These are phyloP conservation scores for Nothocercus julius DNA, from an alignment of 2,113 vertebrate species.

Conservation along the genomic window DNA sequence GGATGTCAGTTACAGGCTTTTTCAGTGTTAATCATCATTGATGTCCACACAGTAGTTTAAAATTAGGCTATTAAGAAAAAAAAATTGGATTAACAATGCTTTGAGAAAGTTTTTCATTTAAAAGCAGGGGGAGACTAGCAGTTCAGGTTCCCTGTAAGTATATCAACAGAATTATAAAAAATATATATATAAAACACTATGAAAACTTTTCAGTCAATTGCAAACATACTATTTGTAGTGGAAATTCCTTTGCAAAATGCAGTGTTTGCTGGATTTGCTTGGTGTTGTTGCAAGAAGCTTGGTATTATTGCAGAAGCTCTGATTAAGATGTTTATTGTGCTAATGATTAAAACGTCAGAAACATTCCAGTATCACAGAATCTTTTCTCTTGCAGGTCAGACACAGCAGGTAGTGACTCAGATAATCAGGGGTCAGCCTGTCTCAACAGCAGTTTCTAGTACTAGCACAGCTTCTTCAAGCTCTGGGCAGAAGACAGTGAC, in stretches of 20 bases:
- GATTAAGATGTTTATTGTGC: neutral
- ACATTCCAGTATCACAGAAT: neutral
- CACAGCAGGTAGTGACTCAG: conserved; percentile 86
- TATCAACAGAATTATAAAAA: neutral
- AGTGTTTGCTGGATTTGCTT: neutral
- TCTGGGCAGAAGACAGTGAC: conserved; percentile 77
- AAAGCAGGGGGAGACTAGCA: neutral
- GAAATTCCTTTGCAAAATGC: neutral
- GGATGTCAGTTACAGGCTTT: neutral
- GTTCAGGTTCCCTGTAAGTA: neutral
- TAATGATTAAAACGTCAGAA: neutral
- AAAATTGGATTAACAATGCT: neutral
- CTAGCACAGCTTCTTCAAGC: conserved; percentile 71
- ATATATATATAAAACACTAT: neutral
- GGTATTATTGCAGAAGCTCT: neutral
- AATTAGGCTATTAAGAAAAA: neutral
- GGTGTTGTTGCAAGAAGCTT: neutral
- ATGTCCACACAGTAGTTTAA: neutral
- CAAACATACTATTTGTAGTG: neutral
- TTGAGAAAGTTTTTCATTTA: neutral
- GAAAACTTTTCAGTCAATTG: neutral
- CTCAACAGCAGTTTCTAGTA: conserved; percentile 80
- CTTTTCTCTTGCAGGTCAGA: conserved; percentile 79
- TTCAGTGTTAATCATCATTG: neutral
- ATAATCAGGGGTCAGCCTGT: conserved; percentile 86